phyloP scores from a whole-genome alignment of 2,797 vertebrate genomes.

The Phaenicophaeus curvirostris region DNA sequence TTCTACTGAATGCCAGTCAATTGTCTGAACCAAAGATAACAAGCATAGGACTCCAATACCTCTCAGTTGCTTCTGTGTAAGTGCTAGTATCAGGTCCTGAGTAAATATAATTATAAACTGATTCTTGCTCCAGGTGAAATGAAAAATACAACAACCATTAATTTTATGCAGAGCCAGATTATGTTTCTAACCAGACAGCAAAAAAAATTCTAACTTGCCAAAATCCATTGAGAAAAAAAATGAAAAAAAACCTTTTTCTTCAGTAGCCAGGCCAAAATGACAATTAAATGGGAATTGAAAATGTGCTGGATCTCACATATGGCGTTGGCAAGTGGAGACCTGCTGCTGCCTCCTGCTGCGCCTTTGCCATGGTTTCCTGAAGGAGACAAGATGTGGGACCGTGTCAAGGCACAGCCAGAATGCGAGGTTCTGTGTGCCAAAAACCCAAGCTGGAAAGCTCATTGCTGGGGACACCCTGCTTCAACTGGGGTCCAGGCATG shows the following conservation, averaged over 20 bases:
- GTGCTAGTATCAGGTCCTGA: not conserved
- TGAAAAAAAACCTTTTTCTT: not conserved
- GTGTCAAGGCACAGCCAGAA: rapidly evolving
- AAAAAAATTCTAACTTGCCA: not conserved
- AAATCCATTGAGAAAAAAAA: not conserved
- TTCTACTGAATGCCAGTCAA: not conserved
- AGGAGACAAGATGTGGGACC: rapidly evolving
- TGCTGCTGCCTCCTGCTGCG: not conserved
- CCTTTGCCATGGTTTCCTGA: not conserved
- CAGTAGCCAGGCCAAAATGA: not conserved
- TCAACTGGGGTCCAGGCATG: too few relatives aligned
- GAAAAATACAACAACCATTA: not conserved
- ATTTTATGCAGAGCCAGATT: not conserved
- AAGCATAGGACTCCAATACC: not conserved
- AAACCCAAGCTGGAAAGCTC: not conserved
- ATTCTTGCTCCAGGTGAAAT: not conserved
- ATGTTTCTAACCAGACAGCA: not conserved
- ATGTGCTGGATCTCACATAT: not conserved
- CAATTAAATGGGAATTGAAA: not conserved
- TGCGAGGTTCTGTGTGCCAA: rapidly evolving
- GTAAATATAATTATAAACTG: not conserved
- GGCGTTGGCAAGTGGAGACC: not conserved
- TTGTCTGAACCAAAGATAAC: not conserved
- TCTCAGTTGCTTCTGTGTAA: not conserved
- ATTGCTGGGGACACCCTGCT: not conserved